phyloP scores from a whole-genome alignment of 2,113 vertebrate species.

The Crotophaga sulcirostris region DNA sequence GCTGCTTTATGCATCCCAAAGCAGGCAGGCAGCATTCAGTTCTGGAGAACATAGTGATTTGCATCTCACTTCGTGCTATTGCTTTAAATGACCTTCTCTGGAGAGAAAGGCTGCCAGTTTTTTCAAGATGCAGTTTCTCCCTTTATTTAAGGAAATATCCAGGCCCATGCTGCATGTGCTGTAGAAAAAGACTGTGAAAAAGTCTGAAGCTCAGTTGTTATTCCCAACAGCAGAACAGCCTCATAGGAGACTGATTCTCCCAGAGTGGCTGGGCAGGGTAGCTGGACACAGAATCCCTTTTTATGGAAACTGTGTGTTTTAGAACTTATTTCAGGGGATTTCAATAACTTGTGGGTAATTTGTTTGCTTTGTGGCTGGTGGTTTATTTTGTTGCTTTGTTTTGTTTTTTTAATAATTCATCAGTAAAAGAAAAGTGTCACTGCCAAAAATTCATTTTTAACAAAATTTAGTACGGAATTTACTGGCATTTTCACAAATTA shows the following conservation, averaged over 20 bases:
- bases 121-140: neutral
- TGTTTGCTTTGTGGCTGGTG: neutral
- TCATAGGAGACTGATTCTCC: neutral
- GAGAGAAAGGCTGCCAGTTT: neutral
- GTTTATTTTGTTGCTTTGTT: no score
- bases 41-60: neutral
- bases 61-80: neutral
- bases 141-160: neutral
- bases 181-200: neutral
- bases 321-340: neutral
- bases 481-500: neutral
- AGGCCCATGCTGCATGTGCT: neutral
- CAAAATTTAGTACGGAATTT: neutral
- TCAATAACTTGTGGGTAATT: neutral
- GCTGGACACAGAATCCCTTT: neutral
- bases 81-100: neutral
- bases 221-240: neutral
- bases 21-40: neutral
- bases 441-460: neutral
- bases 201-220: neutral
- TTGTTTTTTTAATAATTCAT: neutral
- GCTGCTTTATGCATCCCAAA: neutral
- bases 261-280: neutral
- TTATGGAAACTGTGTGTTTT: neutral
- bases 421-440: neutral